A percentile compares a stretch with the other conserved stretches of the same genome.
These are phyloP conservation scores for Egretta garzetta DNA, from an alignment of 2,113 vertebrate species.

Conservation along the genomic window DNA sequence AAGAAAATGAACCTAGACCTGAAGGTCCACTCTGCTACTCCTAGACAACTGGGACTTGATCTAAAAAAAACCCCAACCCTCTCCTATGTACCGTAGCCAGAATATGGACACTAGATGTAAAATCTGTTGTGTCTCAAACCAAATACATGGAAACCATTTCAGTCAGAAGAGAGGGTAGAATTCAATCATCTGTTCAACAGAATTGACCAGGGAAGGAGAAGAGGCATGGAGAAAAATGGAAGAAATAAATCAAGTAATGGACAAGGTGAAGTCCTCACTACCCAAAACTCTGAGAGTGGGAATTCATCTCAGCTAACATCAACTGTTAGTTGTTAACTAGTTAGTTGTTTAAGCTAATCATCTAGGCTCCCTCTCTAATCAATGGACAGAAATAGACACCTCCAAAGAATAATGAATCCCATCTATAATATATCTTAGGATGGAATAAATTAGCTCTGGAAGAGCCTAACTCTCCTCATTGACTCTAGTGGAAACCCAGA, in stretches of 20 bases:
- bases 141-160: background rate
- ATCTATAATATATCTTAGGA: background rate
- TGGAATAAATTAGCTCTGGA: background rate
- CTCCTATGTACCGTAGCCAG: background rate
- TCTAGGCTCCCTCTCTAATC: background rate
- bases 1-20: background rate
- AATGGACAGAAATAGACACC: background rate
- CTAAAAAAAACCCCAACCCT: background rate
- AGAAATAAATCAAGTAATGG: background rate
- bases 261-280: background rate
- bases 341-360: background rate
- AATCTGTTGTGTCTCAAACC: background rate
- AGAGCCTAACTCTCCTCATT: background rate
- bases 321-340: background rate
- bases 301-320: background rate
- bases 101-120: background rate
- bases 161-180: background rate
- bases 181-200: background rate
- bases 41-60: background rate
- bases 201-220: background rate
- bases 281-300: background rate
- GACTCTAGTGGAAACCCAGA: background rate
- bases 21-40: background rate
- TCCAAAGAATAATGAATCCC: background rate
- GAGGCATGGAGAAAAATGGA: background rate